Conservation (phyloP, 2,888 invertebrate genomes). For the Drosophila aldrichi region DNA sequence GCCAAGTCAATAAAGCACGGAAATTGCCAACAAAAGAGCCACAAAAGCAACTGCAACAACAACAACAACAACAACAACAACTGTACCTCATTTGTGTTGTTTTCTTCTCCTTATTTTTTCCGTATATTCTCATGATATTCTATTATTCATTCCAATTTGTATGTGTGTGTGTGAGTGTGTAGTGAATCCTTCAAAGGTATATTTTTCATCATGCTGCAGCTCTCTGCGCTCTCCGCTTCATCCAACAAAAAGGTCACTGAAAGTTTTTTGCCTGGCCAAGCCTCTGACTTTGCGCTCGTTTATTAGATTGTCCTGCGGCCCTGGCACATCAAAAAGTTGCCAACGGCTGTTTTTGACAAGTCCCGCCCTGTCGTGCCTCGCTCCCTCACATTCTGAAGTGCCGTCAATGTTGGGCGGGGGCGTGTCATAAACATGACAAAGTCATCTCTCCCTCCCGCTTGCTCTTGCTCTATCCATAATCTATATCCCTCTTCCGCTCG, state of each 20-base stretch:
- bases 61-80: slow-evolving; percentile 27
- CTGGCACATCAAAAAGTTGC: slow-evolving; percentile 72
- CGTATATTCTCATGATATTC: slow-evolving; percentile 64
- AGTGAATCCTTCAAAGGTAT: slow-evolving; percentile 68
- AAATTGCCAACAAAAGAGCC: slow-evolving; percentile 62
- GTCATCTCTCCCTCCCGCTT: slow-evolving; percentile 21
- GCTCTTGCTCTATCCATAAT: not conserved
- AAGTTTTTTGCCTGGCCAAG: slow-evolving; percentile 60
- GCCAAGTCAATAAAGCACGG: slow-evolving; percentile 63
- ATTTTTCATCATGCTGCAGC: slow-evolving; percentile 63
- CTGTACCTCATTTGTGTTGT: slow-evolving; percentile 67
- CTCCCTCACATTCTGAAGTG: slow-evolving; percentile 50
- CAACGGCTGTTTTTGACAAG: slow-evolving; percentile 74
- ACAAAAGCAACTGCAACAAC: slow-evolving; percentile 37
- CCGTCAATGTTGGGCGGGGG: slow-evolving; percentile 41
- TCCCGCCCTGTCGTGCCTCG: not conserved
- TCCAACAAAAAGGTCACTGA: slow-evolving; percentile 62
- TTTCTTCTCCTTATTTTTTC: slow-evolving; percentile 46
- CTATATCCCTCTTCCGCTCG: not conserved
- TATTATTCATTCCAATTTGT: slow-evolving; percentile 77
- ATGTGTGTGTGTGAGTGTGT: slow-evolving; percentile 15
- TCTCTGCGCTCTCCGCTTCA: slow-evolving; percentile 3
- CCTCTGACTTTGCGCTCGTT: slow-evolving; percentile 55
- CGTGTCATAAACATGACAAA: slow-evolving; percentile 74
- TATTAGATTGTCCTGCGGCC: slow-evolving; percentile 72